Percentiles rank a stretch among this genome's conserved stretches.
Conservation (phyloP, 2,113 vertebrate genomes). For the Glareola pratincola region DNA sequence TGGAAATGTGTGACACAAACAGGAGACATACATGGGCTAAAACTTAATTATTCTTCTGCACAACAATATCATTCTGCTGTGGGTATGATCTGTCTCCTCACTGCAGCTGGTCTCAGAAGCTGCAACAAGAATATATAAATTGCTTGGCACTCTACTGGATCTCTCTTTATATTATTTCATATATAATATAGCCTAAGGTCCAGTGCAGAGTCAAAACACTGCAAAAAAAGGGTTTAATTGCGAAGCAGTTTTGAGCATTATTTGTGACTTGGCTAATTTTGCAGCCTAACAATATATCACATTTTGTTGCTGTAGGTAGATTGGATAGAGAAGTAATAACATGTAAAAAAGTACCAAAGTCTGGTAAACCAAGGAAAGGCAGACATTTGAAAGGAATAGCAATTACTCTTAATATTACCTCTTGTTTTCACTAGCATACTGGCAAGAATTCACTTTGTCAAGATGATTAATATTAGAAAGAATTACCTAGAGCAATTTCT, state of each 20-base stretch:
- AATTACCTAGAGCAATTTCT: neutral
- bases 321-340: neutral
- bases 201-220: neutral
- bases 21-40: neutral
- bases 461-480: neutral
- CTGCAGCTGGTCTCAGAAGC: neutral
- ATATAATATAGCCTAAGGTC: neutral
- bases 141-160: neutral
- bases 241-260: neutral
- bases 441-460: neutral
- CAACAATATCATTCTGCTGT: neutral
- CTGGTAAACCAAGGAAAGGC: neutral
- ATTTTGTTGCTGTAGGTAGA: neutral
- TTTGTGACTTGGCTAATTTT: neutral
- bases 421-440: neutral
- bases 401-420: neutral
- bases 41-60: neutral
- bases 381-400: neutral
- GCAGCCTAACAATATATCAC: neutral
- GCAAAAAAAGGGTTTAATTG: neutral
- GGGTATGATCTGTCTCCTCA: neutral
- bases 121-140: neutral
- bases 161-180: neutral
- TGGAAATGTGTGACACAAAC: neutral
- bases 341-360: neutral